Evolutionary conservation across 2,888 invertebrate species (phyloP).

Genomic region (Eilema griseolum): DNA sequence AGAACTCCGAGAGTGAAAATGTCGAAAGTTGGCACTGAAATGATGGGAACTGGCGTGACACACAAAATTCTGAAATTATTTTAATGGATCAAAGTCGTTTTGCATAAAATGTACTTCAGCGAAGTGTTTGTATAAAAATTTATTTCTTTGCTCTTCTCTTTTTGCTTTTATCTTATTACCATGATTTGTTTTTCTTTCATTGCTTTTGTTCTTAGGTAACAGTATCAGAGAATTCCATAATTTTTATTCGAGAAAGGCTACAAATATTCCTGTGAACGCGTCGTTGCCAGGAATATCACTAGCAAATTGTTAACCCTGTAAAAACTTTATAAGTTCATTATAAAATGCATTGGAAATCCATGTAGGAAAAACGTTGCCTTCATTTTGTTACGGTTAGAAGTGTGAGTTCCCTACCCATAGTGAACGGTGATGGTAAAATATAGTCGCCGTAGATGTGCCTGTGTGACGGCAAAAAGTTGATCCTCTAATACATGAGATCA

Average conservation of each 20-base stretch:
- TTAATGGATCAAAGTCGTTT: slow-evolving; percentile 42
- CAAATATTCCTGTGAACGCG: neutral
- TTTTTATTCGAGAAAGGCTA: neutral
- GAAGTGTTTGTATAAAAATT: slow-evolving; percentile 14
- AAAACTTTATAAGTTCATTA: neutral
- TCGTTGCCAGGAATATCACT: neutral
- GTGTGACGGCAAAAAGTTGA: too few species aligned
- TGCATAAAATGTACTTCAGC: slow-evolving; percentile 21
- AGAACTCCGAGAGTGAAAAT: slow-evolving; percentile 50
- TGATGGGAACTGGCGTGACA: slow-evolving; percentile 45
- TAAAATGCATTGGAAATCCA: too few species aligned
- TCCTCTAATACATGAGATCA: too few species aligned
- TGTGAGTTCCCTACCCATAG: too few species aligned
- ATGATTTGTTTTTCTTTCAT: neutral
- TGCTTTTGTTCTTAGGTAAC: neutral
- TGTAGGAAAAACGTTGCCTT: too few species aligned
- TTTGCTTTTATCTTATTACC: slow-evolving; percentile 10
- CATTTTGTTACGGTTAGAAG: too few species aligned
- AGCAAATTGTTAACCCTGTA: neutral
- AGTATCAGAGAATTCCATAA: neutral
- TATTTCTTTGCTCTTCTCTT: slow-evolving; percentile 6
- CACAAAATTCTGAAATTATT: slow-evolving; percentile 43
- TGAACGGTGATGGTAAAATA: too few species aligned
- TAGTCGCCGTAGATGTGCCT: too few species aligned
- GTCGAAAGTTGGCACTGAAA: slow-evolving; percentile 46